Evolutionary conservation across 2,888 invertebrate species (phyloP).

Genomic region (Frankliniella intonsa): DNA sequence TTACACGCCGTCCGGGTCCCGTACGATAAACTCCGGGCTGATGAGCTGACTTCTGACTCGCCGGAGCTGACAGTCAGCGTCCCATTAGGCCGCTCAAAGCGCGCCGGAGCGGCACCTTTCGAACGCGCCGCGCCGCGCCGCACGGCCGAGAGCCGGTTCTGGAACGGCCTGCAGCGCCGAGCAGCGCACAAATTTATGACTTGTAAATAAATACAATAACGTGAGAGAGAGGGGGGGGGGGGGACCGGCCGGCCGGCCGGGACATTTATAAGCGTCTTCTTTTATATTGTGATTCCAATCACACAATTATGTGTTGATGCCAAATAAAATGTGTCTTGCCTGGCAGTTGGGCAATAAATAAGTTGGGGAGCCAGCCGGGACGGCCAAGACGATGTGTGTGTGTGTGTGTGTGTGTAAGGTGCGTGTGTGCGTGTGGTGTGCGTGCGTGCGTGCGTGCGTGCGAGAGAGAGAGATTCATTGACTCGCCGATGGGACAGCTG

Average conservation of each 20-base stretch:
- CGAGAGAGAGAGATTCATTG: background rate
- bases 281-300: constrained; percentile 27
- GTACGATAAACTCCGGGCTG: too few relatives aligned
- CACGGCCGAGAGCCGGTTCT: background rate
- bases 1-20: too few relatives aligned
- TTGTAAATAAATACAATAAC: constrained; percentile 24
- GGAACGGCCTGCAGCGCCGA: background rate
- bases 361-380: background rate
- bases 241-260: background rate
- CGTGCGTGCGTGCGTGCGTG: background rate
- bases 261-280: constrained; percentile 25
- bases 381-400: background rate
- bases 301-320: constrained; percentile 26
- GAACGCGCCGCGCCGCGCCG: background rate
- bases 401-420: background rate
- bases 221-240: background rate
- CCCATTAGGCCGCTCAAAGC: background rate
- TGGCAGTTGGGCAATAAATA: constrained; percentile 16
- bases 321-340: constrained; percentile 26
- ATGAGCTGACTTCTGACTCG: background rate
- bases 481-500: background rate
- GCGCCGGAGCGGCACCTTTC: background rate
- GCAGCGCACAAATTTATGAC: background rate
- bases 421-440: background rate
- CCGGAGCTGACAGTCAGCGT: background rate